Base-by-base conservation (phyloP, 2,888 invertebrate genomes). In the Chloroclystis v-ata region DNA sequence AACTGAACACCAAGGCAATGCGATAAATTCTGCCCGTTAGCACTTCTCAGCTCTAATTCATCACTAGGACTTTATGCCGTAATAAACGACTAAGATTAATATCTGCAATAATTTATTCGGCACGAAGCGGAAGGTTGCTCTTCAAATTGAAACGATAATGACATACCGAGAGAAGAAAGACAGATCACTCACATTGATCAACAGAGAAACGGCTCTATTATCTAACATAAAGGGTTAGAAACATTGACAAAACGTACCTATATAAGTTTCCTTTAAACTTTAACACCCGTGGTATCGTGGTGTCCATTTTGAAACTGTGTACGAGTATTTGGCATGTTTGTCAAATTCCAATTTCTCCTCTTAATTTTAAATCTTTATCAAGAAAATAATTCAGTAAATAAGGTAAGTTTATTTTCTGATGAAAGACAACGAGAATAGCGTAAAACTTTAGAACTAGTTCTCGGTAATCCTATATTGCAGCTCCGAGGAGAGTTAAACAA, bases 41-140 rank as follows among this genome's bases (percentile, higher is more conserved):
- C 61, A 47, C 47, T 46, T 45, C 40, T 40, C 42, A 42, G 50
- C 50, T 46, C 47, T 49, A 54, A 76, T 81, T 69, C 69, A 75
- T 81, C 78, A 77, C 63, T 48, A 60, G 59, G 72, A 75, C 69
- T 77, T 75, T 69, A 77, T 72, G 66, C 71, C 66, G 75, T 78
- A 75, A 75, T 78, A 78, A 75, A 69, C 72, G 78, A 78, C 78
- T 69, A 69, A 77, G 78, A 80, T 78, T 76, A 77, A 80, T 79
- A 74, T 59, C 62, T 50, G 57, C 11, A 35, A 35, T 73, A 69
- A 82, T 81, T 78, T 78, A 73, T 75, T 65, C 52, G 38, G 32
- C 28, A 43, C 55, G 53, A 54, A 58, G 56, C 45, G 48, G 49
- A 60, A 58, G 51, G 42, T 49, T 55, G 55, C 54, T 37, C 46